Evolutionary conservation across 1,140 invertebrate species (phyloP).

Genomic region (Zophobas atratus): DNA sequence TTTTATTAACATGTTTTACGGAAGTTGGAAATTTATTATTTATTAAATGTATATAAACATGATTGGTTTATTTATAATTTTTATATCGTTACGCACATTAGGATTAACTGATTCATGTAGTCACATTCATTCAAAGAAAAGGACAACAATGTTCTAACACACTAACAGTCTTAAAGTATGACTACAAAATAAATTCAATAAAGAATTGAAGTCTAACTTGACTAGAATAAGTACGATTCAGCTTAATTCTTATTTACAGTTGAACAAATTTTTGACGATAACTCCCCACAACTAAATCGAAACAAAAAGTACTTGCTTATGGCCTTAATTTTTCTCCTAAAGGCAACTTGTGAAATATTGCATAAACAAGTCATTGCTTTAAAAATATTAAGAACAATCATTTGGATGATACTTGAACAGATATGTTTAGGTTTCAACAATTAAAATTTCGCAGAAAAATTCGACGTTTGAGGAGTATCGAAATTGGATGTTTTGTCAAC

Average conservation of each 20-base stretch:
- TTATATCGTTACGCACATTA: constrained; percentile 39
- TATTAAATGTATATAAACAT: constrained; percentile 38
- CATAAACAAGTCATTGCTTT: constrained; percentile 25
- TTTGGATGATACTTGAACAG: too few species aligned
- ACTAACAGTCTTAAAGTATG: constrained; percentile 47
- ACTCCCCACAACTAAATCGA: constrained; percentile 7
- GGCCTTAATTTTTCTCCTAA: background rate
- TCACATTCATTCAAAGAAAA: constrained; percentile 41
- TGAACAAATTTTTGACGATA: constrained; percentile 4
- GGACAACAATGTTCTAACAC: constrained; percentile 18
- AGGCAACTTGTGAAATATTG: constrained; percentile 27
- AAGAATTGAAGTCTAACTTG: constrained; percentile 1
- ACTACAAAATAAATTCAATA: constrained; percentile 2
- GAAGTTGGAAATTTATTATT: constrained; percentile 40
- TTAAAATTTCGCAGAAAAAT: constrained; percentile 11
- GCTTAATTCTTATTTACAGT: constrained; percentile 19
- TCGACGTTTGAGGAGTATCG: constrained; percentile 21
- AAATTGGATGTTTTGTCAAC: constrained; percentile 1
- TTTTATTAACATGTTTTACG: constrained; percentile 31
- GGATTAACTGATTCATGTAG: constrained; percentile 44
- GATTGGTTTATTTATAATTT: constrained; percentile 42
- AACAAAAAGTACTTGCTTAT: background rate
- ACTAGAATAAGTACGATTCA: constrained; percentile 16
- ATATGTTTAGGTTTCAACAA: background rate
- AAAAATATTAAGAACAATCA: background rate